Evolutionary conservation across 23 tunicate genomes (phyloP).

Genomic region (Oikopleura vanhoeffeni): DNA sequence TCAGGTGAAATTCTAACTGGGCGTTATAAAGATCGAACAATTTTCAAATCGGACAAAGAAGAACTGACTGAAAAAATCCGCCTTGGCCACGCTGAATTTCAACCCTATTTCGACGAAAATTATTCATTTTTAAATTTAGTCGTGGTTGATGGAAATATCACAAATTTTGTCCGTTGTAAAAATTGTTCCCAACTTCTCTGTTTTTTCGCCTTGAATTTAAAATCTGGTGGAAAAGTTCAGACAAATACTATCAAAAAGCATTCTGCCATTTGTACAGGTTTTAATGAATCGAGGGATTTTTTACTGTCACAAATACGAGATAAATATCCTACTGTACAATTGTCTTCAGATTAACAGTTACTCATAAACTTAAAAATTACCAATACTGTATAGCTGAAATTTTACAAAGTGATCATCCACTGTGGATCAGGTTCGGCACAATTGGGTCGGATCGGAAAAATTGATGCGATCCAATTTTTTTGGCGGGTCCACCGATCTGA

Average conservation of each 20-base stretch:
- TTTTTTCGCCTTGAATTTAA: background rate
- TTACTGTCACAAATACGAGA: too few species aligned
- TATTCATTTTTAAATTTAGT: background rate
- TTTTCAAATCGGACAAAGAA: background rate
- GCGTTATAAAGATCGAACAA: background rate
- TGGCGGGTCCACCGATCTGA: too few species aligned
- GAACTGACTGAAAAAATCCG: background rate
- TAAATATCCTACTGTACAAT: too few species aligned
- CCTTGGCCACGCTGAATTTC: background rate
- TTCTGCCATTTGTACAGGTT: background rate
- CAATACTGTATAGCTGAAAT: too few species aligned
- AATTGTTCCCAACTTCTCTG: slow-evolving; percentile 5
- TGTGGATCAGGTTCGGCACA: too few species aligned
- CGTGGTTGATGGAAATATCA: background rate
- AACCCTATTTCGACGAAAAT: background rate
- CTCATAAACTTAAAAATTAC: too few species aligned
- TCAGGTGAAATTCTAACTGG: background rate
- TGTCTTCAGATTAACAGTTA: too few species aligned
- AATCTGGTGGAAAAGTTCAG: slow-evolving; percentile 13
- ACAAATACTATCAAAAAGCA: slow-evolving; percentile 10
- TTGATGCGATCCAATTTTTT: too few species aligned
- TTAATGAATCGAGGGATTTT: too few species aligned
- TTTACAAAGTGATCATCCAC: too few species aligned
- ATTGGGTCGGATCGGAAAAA: too few species aligned
- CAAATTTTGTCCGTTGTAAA: background rate